Evolutionary conservation across 1,140 invertebrate genomes (phyloP), one percentile per base, ranked within the genome.

Genomic region (Rhagoletis zephyria): DNA sequence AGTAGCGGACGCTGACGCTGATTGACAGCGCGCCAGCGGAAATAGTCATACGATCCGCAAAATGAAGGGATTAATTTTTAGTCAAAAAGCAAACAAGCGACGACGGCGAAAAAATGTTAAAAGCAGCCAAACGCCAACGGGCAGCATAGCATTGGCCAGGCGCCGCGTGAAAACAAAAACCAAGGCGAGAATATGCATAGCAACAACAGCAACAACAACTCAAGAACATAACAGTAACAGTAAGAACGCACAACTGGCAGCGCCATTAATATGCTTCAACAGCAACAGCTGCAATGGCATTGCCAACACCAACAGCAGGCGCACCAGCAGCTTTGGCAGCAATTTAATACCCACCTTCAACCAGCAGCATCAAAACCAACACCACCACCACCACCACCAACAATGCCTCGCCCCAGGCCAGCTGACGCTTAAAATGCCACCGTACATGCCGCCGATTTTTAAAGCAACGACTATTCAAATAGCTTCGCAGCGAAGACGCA

Each of bases 391-490:
- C 4, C 51, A 86, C 64, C 85, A 85, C 56, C 51, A 86, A 30
- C 85, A 61, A 45, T 45, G 85, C 85, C 85, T 40, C 64, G 59
- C 63, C 30, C 14, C 74, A 42, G n/a, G 67, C 16, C 48, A 81
- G 48, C 74, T 81, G 74, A 59, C 60, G 59, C 45, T 67, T 19
- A 65, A 65, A 87, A 64, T 67, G 48, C 10, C 48, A 56, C 40
- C 40, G 30, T n/a, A 7, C 48, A 60, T 16, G 30, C 19, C n/a
- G 51, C 40, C 56, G 30, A 5, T 60, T 60, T 60, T 10, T 65
- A 16, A 14, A 4, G 45, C 77, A 88, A 63, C 77, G 67, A 88
- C 77, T 51, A 59, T n/a, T 56, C 74, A 86, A 88, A 67, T 4
- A 63, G 42, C 6, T 51, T 42, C 40, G 4, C 67, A 67, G 45